Evolutionary conservation across 2,113 vertebrate species (phyloP).

Genomic region (Salminus brasiliensis): DNA sequence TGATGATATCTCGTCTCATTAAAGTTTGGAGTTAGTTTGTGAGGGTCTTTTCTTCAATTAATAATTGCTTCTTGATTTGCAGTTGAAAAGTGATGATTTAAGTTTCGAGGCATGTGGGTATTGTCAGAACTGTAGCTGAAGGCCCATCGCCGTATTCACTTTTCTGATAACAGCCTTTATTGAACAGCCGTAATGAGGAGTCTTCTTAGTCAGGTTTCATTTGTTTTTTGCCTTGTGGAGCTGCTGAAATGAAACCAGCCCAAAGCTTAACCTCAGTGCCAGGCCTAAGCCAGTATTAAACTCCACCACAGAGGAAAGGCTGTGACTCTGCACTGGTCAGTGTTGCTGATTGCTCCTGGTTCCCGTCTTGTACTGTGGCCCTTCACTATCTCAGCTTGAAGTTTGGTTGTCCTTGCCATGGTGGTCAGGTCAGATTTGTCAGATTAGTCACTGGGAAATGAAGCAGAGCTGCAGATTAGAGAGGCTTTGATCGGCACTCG

Average conservation of each 20-base stretch:
- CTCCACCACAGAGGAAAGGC: not conserved
- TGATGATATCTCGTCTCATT: constrained; percentile 2
- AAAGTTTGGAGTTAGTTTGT: not conserved
- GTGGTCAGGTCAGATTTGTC: constrained; percentile 29
- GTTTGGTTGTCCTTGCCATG: constrained; percentile 36
- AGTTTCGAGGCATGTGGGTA: not conserved
- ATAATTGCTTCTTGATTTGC: not conserved
- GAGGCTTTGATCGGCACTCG: constrained; percentile 22
- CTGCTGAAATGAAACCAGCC: not conserved
- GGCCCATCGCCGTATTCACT: not conserved
- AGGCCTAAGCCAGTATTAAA: not conserved
- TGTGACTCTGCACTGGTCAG: not conserved
- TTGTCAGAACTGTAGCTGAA: not conserved
- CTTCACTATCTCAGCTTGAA: not conserved
- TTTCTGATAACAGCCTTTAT: no score
- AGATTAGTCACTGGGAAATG: not conserved
- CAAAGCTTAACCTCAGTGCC: not conserved
- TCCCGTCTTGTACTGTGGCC: not conserved
- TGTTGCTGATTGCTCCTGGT: not conserved
- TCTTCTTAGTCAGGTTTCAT: not conserved
- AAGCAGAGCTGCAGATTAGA: constrained; percentile 4
- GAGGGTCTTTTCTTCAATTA: not conserved
- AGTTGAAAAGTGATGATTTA: not conserved
- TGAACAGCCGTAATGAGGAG: not conserved
- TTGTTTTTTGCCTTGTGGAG: not conserved